Evolutionary conservation across 2,113 vertebrate species (phyloP), one percentile per base, ranked within the genome.

Genomic region (Tonatia bakeri): DNA sequence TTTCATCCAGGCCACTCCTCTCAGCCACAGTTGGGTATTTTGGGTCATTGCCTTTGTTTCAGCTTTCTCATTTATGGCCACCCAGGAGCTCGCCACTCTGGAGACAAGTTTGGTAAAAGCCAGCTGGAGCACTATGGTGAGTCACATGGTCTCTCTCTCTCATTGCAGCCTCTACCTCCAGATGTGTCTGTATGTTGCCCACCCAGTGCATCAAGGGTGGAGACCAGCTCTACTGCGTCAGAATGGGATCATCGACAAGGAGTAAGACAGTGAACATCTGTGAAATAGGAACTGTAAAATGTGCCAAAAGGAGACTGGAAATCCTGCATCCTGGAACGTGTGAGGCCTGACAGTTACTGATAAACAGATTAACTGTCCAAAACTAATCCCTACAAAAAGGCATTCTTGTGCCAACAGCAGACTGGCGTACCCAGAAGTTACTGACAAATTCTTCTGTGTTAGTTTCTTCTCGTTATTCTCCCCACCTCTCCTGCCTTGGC

Each of bases 141-240:
- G 31, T 91, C 52, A 81, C 13, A 16, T n/a, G 61, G 2, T 93
- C 65, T 96, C 40, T 83, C 47, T 96, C 45, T 83, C 47, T 93
- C 40, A 94, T 94, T 90, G 40, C 96, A 98, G 97, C 75, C 31
- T 40, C 94, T 45, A 72, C 92, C 84, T 97, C 69, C 24, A 95
- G 76, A 20, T 99, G 99, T 40, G 45, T 67, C 91, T 99, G 98
- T 94, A 89, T 98, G n/a, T 69, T 99, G 87, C 98, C 98, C 36
- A 86, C 96, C 38, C 98, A 98, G 85, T 99, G 99, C 43, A 88
- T 96, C 36, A 98, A 61, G 87, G 98, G 93, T 22, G 98, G 96
- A 1, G 86, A n/a, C 8, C 95, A 0, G 11, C 19, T 93, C 92
- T 98, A 98, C 87, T 99, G 98, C 45, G 82, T 98, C 81, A 97